Base-by-base conservation (phyloP, 2,797 vertebrate genomes). In the Hydrophis major region DNA sequence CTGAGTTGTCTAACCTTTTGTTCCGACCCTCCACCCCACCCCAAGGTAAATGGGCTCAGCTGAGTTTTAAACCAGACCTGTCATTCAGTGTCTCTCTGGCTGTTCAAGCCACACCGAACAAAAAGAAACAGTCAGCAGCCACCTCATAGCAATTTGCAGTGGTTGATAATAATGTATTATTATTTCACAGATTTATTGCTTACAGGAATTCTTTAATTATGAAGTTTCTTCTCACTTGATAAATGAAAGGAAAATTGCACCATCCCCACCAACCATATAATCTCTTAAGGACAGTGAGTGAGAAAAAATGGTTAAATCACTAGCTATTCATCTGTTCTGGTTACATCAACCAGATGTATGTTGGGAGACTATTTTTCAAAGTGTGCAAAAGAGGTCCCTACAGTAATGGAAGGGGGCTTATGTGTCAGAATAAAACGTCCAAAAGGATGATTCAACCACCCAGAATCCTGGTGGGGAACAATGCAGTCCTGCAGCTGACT, bases 231-330 rank as follows among this genome's bases (percentile, higher is more conserved):
- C n/a, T 37, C 55, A 88, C 37, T 61, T 47, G 88, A 59, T 60
- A 27, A 22, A 6, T 12, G 56, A 57, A 22, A 50, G 25, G 55
- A 88, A 20, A 88, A 32, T 20, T 57, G 87, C 28, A 37, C 6
- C n/a, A n/a, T 88, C n/a, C 50, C 18, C n/a, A 59, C 18, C 20
- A 37, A 32, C 55, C 28, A n/a, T 18, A 37, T 88, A 88, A 57
- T 88, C 18, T 56, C 59, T 60, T 25, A 32, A 56, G 28, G 16
- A 18, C 8, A 32, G 55, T 10, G 14, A 55, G 93, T 69, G 93
- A 92, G 92, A 98, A 37, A 98, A 98, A 96, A 98, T 97, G 97
- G 97, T 97, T 97, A 97, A 92, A n/a, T 93, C 93, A 97, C 97
- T 97, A 94, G 94, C 94, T 95, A 98, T 97, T 98, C 94, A 11